phyloP scores from a whole-genome alignment of 2,797 vertebrate genomes.

The Oreochromis grahami region DNA sequence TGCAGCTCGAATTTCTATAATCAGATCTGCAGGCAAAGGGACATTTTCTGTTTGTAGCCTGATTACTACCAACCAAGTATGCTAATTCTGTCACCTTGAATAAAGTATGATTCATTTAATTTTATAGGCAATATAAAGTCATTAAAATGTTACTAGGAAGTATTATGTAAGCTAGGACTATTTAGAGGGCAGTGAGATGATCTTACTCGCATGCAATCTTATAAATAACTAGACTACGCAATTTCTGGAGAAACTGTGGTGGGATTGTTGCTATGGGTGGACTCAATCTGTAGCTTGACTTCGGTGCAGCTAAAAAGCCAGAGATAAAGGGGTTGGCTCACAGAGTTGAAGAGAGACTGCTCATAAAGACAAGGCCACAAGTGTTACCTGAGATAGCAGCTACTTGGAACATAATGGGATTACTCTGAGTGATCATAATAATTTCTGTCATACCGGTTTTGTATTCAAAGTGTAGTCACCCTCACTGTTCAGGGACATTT shows the following conservation, averaged over 20 bases:
- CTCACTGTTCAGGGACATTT: not conserved
- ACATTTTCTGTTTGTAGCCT: not conserved
- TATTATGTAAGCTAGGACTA: not conserved
- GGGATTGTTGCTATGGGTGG: not conserved
- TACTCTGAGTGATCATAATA: not conserved
- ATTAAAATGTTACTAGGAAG: not conserved
- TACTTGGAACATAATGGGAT: not conserved
- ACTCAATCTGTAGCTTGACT: not conserved
- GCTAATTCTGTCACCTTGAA: not conserved
- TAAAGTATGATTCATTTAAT: not conserved
- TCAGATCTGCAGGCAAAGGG: not conserved
- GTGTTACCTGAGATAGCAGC: not conserved
- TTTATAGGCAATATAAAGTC: not conserved
- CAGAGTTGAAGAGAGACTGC: not conserved
- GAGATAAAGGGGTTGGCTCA: not conserved
- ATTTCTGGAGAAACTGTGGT: not conserved
- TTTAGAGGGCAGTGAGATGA: not conserved
- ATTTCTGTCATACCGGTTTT: not conserved
- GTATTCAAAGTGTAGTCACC: not conserved
- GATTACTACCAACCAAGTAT: not conserved
- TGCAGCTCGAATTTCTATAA: not conserved
- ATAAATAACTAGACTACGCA: not conserved
- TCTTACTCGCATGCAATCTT: not conserved
- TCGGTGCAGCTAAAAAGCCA: not conserved
- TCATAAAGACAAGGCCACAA: not conserved